A percentile compares a stretch with the other conserved stretches of the same genome.
Conservation (phyloP, 2,113 vertebrate species). For the Istiophorus platypterus region DNA sequence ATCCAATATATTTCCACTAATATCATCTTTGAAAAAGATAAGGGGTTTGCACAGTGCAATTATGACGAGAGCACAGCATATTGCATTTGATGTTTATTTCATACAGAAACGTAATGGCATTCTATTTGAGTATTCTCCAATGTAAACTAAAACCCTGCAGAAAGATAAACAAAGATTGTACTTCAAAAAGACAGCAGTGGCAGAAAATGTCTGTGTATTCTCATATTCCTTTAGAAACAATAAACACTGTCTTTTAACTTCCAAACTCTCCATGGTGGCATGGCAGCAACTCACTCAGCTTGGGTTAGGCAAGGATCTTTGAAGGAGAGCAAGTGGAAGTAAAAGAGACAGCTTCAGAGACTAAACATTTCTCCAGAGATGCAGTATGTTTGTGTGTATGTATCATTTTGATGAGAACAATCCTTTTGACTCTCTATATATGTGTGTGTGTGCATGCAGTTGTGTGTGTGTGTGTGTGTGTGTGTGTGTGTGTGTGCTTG, state of each 20-base stretch:
- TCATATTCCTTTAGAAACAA: slow-evolving; percentile 78
- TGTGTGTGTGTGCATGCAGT: slow-evolving; percentile 19
- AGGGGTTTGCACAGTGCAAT: slow-evolving; percentile 44
- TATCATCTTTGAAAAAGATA: slow-evolving; percentile 51
- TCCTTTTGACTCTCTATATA: slow-evolving; percentile 33
- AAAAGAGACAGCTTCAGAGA: slow-evolving; percentile 74
- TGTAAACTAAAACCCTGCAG: slow-evolving; percentile 69
- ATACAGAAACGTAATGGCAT: slow-evolving; percentile 49
- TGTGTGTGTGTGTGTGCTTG: slow-evolving; percentile 10
- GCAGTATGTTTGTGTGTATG: slow-evolving; percentile 59
- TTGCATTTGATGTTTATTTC: slow-evolving; percentile 62
- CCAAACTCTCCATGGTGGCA: slow-evolving; percentile 67
- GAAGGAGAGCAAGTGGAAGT: slow-evolving; percentile 70
- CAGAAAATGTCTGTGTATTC: slow-evolving; percentile 68
- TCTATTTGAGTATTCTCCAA: slow-evolving; percentile 68
- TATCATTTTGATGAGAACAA: slow-evolving; percentile 71
- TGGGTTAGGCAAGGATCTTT: slow-evolving; percentile 69
- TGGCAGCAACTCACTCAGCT: slow-evolving; percentile 60
- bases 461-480: slow-evolving; percentile 6
- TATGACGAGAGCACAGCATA: slow-evolving; percentile 38
- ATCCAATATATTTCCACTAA: slow-evolving; percentile 55
- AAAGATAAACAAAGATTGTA: slow-evolving; percentile 75
- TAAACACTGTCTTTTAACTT: slow-evolving; percentile 79
- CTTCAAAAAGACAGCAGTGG: slow-evolving; percentile 73
- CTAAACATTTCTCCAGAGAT: slow-evolving; percentile 77